phyloP scores from a whole-genome alignment of 2,797 vertebrate species.

The Falco novaeseelandiae region DNA sequence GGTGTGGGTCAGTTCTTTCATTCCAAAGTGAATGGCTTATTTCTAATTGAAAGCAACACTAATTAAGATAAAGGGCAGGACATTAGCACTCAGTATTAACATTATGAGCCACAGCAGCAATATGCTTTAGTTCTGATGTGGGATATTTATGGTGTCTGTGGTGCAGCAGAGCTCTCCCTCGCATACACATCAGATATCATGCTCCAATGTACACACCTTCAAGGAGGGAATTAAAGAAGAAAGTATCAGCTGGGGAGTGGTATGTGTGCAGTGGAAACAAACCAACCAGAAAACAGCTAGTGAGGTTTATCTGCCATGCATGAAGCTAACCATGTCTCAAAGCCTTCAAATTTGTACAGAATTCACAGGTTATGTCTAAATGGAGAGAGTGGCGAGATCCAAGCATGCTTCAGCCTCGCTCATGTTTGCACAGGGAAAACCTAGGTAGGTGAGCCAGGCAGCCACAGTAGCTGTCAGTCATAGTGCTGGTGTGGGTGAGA shows the following conservation, averaged over 20 bases:
- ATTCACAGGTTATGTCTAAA: neutral
- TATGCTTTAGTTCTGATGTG: neutral
- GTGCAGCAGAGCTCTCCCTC: neutral
- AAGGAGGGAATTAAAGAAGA: neutral
- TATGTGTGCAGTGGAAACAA: neutral
- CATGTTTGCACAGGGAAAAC: neutral
- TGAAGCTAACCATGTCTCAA: neutral
- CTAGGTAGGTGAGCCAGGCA: neutral
- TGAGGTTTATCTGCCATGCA: neutral
- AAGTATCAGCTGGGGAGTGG: neutral
- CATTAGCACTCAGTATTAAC: constrained; percentile 18
- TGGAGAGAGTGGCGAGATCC: neutral
- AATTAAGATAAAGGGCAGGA: constrained; percentile 50
- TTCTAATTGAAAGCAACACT: constrained; percentile 57
- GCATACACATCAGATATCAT: neutral
- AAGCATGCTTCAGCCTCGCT: rapidly evolving
- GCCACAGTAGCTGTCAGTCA: neutral
- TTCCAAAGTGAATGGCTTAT: constrained; percentile 2
- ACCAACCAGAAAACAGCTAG: neutral
- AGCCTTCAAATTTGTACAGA: rapidly evolving
- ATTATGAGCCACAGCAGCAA: neutral
- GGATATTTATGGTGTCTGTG: constrained; percentile 1
- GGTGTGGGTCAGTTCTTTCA: constrained; percentile 25
- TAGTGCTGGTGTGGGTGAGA: neutral
- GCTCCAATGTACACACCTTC: neutral